A percentile compares a stretch with the other conserved stretches of the same genome.
phyloP scores from a whole-genome alignment of 2,797 vertebrate species.

The Ctenopoma kingsleyae region DNA sequence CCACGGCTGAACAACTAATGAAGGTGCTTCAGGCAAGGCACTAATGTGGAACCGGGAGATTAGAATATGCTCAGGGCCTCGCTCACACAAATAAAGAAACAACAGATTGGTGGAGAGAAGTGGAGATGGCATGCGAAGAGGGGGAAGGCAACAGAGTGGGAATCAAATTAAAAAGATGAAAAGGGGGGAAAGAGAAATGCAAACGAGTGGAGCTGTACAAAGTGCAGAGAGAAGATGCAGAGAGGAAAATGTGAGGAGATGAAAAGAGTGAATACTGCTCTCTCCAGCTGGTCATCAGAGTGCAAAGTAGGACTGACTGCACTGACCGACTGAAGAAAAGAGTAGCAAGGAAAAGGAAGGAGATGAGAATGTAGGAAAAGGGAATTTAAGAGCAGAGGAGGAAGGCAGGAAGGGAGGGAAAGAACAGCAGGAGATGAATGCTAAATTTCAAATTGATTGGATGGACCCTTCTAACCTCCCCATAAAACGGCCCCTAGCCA shows the following conservation, averaged over 20 bases:
- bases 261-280: slow-evolving; percentile 56
- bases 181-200: slow-evolving; percentile 22
- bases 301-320: slow-evolving; percentile 44
- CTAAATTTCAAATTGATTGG: slow-evolving; percentile 62
- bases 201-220: slow-evolving; percentile 42
- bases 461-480: slow-evolving; percentile 60
- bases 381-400: slow-evolving; percentile 13
- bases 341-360: not conserved
- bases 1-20: slow-evolving; percentile 81
- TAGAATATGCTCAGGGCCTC: slow-evolving; percentile 83
- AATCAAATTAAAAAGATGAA: slow-evolving; percentile 66
- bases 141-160: slow-evolving; percentile 47
- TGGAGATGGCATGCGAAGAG: slow-evolving; percentile 53
- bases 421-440: slow-evolving; percentile 44
- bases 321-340: not conserved
- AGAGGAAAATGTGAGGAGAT: slow-evolving; percentile 38
- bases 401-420: slow-evolving; percentile 1
- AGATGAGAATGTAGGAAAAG: slow-evolving; percentile 5
- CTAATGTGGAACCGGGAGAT: slow-evolving; percentile 86
- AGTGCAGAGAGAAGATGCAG: slow-evolving; percentile 39
- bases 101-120: slow-evolving; percentile 67
- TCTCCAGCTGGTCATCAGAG: slow-evolving; percentile 63
- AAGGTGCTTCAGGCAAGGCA: slow-evolving; percentile 82
- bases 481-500: slow-evolving; percentile 60
- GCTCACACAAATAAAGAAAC: slow-evolving; percentile 80